Conservation (phyloP, 2,888 invertebrate species). For the Loripinus fragilis region DNA sequence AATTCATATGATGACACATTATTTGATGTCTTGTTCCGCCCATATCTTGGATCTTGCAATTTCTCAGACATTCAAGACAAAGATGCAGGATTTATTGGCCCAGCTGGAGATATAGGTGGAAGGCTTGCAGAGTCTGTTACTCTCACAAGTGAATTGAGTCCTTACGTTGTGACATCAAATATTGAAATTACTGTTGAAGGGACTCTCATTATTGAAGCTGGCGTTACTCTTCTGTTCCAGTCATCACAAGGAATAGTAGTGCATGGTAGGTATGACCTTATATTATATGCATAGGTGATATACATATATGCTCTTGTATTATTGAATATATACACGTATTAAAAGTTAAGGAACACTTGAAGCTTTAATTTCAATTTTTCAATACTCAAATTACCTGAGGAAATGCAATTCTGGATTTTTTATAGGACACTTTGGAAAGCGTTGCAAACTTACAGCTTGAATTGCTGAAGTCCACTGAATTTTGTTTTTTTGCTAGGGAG, state of each 20-base stretch:
- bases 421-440: too few species aligned
- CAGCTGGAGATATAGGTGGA: constrained; percentile 47
- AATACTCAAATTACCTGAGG: too few species aligned
- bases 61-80: constrained; percentile 34
- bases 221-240: constrained; percentile 41
- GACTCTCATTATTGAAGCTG: constrained; percentile 41
- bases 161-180: constrained; percentile 45
- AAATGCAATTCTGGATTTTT: too few species aligned
- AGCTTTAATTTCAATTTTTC: too few species aligned
- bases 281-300: too few species aligned
- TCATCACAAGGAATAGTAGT: constrained; percentile 34
- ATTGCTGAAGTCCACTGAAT: too few species aligned
- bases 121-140: constrained; percentile 30
- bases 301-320: too few species aligned
- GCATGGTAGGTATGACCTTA: constrained; percentile 23
- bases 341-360: too few species aligned
- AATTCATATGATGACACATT: constrained; percentile 33
- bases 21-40: constrained; percentile 31
- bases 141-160: constrained; percentile 25
- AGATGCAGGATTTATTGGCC: constrained; percentile 30
- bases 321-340: too few species aligned
- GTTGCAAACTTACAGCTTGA: too few species aligned
- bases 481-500: too few species aligned
- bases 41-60: constrained; percentile 47
- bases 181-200: constrained; percentile 38